These are phyloP conservation scores for Drosophila nr. perissopoda DNA, from an alignment of 2,888 invertebrate species.

Conservation along the genomic window DNA sequence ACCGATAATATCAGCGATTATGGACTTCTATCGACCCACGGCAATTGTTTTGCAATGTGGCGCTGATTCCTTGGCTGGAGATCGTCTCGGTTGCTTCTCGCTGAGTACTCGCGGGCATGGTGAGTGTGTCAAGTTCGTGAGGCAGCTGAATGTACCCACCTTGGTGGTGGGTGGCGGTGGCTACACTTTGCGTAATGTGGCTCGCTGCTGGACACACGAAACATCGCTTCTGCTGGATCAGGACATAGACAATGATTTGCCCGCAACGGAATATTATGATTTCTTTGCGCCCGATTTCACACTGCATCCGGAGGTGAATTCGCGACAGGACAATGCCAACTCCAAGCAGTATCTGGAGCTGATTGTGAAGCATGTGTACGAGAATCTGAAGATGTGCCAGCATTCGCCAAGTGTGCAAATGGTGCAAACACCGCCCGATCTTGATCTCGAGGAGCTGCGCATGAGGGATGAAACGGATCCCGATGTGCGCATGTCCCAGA, in stretches of 20 bases:
- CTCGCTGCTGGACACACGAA: slow-evolving; percentile 99
- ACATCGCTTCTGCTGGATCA: slow-evolving; percentile 97
- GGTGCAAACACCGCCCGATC: slow-evolving; percentile 96
- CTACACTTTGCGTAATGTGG: slow-evolving; percentile 98
- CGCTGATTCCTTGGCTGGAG: slow-evolving; percentile 98
- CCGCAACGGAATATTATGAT: slow-evolving; percentile 97
- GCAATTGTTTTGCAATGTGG: slow-evolving; percentile 99
- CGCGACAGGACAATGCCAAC: slow-evolving; percentile 95
- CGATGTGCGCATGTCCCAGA: slow-evolving; percentile 91
- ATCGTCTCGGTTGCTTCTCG: slow-evolving; percentile 97
- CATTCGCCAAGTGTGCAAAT: slow-evolving; percentile 98
- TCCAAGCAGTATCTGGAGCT: slow-evolving; percentile 97
- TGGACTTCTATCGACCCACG: slow-evolving; percentile 98
- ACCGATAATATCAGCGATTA: slow-evolving; percentile 95
- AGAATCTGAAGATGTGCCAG: slow-evolving; percentile 96
- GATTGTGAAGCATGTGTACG: slow-evolving; percentile 94
- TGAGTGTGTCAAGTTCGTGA: slow-evolving; percentile 98
- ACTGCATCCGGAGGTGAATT: slow-evolving; percentile 96
- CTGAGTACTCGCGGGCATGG: slow-evolving; percentile 97
- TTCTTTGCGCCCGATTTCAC: slow-evolving; percentile 99
- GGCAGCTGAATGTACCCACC: slow-evolving; percentile 95
- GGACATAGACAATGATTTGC: slow-evolving; percentile 96
- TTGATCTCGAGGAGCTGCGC: slow-evolving; percentile 88
- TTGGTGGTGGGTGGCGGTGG: slow-evolving; percentile 93
- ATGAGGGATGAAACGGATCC: slow-evolving; percentile 93